Evolutionary conservation across 2,888 invertebrate genomes (phyloP).

Genomic region (Coleophora deauratella): DNA sequence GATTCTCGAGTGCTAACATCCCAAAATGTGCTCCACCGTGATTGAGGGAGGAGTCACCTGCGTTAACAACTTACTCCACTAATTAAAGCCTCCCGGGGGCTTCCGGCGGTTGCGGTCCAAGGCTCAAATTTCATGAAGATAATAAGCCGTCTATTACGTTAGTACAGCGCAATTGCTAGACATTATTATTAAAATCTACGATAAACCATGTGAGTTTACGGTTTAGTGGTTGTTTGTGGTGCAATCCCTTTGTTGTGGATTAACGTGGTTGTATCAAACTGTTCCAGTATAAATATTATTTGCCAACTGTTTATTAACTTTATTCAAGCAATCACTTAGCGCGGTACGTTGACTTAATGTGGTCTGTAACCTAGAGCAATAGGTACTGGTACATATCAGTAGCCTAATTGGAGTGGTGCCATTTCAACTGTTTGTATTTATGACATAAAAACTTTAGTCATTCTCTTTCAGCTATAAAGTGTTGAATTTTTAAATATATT

Average conservation of each 20-base stretch:
- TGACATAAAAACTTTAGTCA: too few species aligned
- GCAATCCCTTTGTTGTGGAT: slow-evolving; percentile 19
- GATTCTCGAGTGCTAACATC: too few species aligned
- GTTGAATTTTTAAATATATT: too few species aligned
- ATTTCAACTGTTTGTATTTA: too few species aligned
- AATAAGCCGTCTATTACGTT: slow-evolving; percentile 56
- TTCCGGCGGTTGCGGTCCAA: slow-evolving; percentile 53
- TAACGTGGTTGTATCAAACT: slow-evolving; percentile 3
- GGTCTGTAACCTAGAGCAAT: too few species aligned
- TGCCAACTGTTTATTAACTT: too few species aligned
- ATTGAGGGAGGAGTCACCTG: slow-evolving; percentile 73
- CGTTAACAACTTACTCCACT: slow-evolving; percentile 67
- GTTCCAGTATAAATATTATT: not conserved
- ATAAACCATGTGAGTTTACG: slow-evolving; percentile 35
- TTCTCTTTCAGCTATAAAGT: too few species aligned
- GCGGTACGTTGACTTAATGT: too few species aligned
- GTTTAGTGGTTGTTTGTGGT: slow-evolving; percentile 28
- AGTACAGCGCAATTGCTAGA: too few species aligned
- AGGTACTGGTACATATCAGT: too few species aligned
- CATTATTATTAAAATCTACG: slow-evolving; percentile 61
- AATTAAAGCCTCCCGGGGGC: slow-evolving; percentile 57
- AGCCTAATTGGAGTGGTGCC: too few species aligned
- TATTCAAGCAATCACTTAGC: too few species aligned
- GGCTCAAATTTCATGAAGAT: slow-evolving; percentile 68
- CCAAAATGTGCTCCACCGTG: slow-evolving; percentile 42